These are phyloP conservation scores for Eurois occulta DNA, from an alignment of 2,888 invertebrate genomes.

Conservation along the genomic window DNA sequence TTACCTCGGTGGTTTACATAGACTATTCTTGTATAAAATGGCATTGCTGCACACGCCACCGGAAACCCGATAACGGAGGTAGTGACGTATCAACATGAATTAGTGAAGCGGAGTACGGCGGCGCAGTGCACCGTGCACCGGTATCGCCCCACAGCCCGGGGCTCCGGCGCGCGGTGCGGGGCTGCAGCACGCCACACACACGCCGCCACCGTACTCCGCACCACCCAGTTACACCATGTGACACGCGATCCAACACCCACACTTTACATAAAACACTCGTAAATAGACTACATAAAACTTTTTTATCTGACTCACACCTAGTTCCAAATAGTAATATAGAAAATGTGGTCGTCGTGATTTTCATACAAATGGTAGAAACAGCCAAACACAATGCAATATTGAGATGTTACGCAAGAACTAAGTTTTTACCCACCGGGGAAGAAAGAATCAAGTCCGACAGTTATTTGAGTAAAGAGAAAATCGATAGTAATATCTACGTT, in stretches of 20 bases:
- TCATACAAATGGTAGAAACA: constrained; percentile 59
- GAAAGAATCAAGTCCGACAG: constrained; percentile 65
- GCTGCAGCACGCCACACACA: constrained; percentile 40
- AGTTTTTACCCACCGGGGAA: constrained; percentile 40
- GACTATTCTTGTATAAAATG: constrained; percentile 70
- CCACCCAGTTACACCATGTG: constrained; percentile 56
- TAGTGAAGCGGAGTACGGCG: constrained; percentile 63
- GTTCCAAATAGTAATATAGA: constrained; percentile 64
- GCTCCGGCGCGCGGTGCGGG: constrained; percentile 31
- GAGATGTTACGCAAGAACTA: constrained; percentile 53
- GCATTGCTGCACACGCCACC: constrained; percentile 75
- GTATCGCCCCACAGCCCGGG: constrained; percentile 42
- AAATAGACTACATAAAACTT: constrained; percentile 72
- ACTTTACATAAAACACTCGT: constrained; percentile 77
- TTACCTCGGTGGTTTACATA: constrained; percentile 74
- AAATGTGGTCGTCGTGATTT: constrained; percentile 66
- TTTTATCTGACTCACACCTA: constrained; percentile 70
- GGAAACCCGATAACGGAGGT: constrained; percentile 78
- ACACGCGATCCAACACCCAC: constrained; percentile 75
- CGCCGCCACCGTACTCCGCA: constrained; percentile 30
- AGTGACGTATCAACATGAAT: constrained; percentile 77
- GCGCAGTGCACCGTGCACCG: constrained; percentile 61
- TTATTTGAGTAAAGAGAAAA: constrained; percentile 72
- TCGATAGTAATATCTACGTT: constrained; percentile 72
- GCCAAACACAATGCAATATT: constrained; percentile 54